Percentiles rank a stretch among this genome's conserved stretches.
phyloP scores from a whole-genome alignment of 2,113 vertebrate species.

The Psettodes erumei region DNA sequence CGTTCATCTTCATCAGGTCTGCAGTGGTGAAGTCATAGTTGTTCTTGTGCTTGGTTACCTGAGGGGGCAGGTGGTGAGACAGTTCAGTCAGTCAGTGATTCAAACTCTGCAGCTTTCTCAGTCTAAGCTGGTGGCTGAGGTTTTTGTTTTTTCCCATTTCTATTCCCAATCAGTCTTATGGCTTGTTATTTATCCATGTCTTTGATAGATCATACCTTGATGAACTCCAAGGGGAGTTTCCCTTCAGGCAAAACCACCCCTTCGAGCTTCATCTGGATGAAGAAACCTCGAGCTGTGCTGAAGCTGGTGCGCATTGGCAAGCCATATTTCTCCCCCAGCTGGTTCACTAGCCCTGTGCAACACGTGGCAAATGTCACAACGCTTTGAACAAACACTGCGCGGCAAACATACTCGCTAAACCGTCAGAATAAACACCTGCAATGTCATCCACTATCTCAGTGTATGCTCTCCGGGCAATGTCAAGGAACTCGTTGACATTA shows the following conservation, averaged over 20 bases:
- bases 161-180: neutral
- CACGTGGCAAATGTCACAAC: too few relatives aligned
- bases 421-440: slow-evolving; percentile 83
- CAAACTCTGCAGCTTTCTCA: neutral
- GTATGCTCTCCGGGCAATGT: slow-evolving; percentile 93
- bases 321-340: slow-evolving; percentile 88
- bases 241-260: slow-evolving; percentile 81
- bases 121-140: neutral
- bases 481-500: slow-evolving; percentile 94
- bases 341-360: slow-evolving; percentile 88
- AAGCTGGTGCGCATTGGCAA: slow-evolving; percentile 95
- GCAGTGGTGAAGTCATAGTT: slow-evolving; percentile 92
- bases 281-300: slow-evolving; percentile 93
- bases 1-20: slow-evolving; percentile 97
- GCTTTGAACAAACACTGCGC: neutral
- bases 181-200: neutral
- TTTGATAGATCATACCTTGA: slow-evolving; percentile 86
- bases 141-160: neutral
- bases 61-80: slow-evolving; percentile 22
- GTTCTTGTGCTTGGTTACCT: slow-evolving; percentile 92
- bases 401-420: neutral
- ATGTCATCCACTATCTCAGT: slow-evolving; percentile 98
- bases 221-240: slow-evolving; percentile 92
- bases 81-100: neutral
- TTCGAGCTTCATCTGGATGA: slow-evolving; percentile 92